Base-by-base conservation (phyloP, 35 echinoderm and acorn worm genomes). In the Heliocidaris erythrogramma region DNA sequence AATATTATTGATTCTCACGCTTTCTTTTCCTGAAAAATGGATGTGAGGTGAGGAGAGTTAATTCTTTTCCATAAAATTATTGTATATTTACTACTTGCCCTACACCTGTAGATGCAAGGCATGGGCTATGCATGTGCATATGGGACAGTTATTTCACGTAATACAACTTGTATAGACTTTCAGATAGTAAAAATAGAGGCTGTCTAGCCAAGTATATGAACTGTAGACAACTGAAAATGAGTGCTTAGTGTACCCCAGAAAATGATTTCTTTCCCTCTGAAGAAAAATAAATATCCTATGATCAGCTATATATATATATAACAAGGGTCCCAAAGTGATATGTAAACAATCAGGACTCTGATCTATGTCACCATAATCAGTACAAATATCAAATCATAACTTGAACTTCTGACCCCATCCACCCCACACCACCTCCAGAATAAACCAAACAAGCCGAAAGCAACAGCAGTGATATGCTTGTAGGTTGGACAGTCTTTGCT, bases 291-390 rank as follows among this genome's bases (percentile, higher is more conserved):
- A 69, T 69, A 16, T 24, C 61, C 7, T 27, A 69, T 69, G 16
- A 69, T 69, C 61, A 69, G 16, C 7, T 69, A 69, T 13, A 52
- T 24, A 78, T 17, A 21, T 78, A 78, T 13, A 52, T 3, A 27
- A 18, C 17, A 78, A 78, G 65, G 65, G 65, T 78, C 21, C 21
- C 65, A 78, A 78, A 78, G 14, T 48, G 48, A 92, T 50, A 92
- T 92, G 48, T 92, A 92, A 92, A 92, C 49, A 92, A 52, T 59
- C 48, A 52, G 91, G 59, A 92, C 13, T 59, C 49, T 92, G 49
- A 49, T n/a, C 29, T 92, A 89, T 89, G 87, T 89, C 87, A 48
- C 31, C 5, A 18, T 89, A 16, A 89, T 89, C 87, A 89, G 47
- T 6, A 27, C 16, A 47, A 89, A 89, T 47, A 89, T 89, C 87